Conservation (phyloP, 1,140 invertebrate species). For the Eubasilissa regina region DNA sequence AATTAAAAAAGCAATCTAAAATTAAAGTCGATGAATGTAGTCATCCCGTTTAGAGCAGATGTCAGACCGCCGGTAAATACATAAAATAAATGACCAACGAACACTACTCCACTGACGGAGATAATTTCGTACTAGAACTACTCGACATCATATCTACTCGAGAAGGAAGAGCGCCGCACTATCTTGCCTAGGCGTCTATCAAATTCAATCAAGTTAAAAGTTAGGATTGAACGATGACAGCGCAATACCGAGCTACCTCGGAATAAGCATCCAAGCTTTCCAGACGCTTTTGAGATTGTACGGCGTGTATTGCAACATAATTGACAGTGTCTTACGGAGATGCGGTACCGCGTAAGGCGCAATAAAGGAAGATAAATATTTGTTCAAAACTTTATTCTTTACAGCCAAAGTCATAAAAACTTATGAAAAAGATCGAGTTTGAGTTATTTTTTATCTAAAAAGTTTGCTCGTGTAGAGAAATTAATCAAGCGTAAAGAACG, state of each 20-base stretch:
- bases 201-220: constrained; percentile 18
- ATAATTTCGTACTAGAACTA: constrained; percentile 3
- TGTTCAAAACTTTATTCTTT: constrained; percentile 19
- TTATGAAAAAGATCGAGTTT: constrained; percentile 6
- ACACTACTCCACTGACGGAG: background rate
- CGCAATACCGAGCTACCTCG: constrained; percentile 7
- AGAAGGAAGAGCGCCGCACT: background rate
- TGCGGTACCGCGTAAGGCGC: constrained; percentile 4
- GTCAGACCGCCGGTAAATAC: too few species aligned
- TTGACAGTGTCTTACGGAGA: constrained; percentile 8
- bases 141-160: background rate
- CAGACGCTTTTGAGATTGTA: background rate
- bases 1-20: too few species aligned
- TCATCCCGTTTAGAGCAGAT: too few species aligned
- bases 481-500: constrained; percentile 14
- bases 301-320: background rate
- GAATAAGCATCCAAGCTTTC: background rate
- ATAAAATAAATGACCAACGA: too few species aligned
- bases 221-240: constrained; percentile 24
- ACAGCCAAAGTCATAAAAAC: background rate
- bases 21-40: too few species aligned
- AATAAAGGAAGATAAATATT: constrained; percentile 29
- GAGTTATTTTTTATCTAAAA: background rate
- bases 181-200: background rate
- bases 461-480: constrained; percentile 2